Percentiles rank a stretch among this genome's conserved stretches.
Conservation (phyloP, 2,888 invertebrate species). For the Athalia circularis region DNA sequence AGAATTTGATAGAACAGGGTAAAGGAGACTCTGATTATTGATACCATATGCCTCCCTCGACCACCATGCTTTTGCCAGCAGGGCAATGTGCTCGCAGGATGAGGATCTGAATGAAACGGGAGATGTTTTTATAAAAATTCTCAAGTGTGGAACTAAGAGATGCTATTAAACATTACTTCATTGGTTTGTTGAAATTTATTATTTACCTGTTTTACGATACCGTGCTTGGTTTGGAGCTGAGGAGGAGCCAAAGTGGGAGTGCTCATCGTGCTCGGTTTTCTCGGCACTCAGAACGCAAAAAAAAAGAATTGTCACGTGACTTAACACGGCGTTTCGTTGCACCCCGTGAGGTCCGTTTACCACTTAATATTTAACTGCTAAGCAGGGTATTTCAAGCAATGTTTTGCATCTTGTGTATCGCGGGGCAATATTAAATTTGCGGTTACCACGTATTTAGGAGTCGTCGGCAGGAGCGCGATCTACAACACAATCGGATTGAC, state of each 20-base stretch:
- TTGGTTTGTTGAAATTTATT: slow-evolving; percentile 26
- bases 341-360: slow-evolving; percentile 30
- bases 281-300: slow-evolving; percentile 4
- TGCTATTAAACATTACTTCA: no score
- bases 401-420: slow-evolving; percentile 23
- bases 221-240: slow-evolving; percentile 73
- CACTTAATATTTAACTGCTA: slow-evolving; percentile 14
- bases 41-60: slow-evolving; percentile 40
- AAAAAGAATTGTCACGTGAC: slow-evolving; percentile 30
- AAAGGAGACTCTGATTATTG: background rate
- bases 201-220: slow-evolving; percentile 80
- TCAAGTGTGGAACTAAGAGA: no score
- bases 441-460: slow-evolving; percentile 63
- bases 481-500: slow-evolving; percentile 49
- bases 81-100: slow-evolving; percentile 3
- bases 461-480: slow-evolving; percentile 67
- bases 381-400: slow-evolving; percentile 12
- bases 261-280: slow-evolving; percentile 45
- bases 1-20: background rate
- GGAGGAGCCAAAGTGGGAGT: slow-evolving; percentile 45
- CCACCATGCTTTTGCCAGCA: slow-evolving; percentile 40
- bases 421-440: slow-evolving; percentile 51
- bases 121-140: background rate
- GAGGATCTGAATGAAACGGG: slow-evolving; percentile 2
- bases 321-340: slow-evolving; percentile 28